Percentiles rank a stretch among this genome's conserved stretches.
Evolutionary conservation across 2,888 invertebrate species (phyloP).

Genomic region (Enchytraeus crypticus): DNA sequence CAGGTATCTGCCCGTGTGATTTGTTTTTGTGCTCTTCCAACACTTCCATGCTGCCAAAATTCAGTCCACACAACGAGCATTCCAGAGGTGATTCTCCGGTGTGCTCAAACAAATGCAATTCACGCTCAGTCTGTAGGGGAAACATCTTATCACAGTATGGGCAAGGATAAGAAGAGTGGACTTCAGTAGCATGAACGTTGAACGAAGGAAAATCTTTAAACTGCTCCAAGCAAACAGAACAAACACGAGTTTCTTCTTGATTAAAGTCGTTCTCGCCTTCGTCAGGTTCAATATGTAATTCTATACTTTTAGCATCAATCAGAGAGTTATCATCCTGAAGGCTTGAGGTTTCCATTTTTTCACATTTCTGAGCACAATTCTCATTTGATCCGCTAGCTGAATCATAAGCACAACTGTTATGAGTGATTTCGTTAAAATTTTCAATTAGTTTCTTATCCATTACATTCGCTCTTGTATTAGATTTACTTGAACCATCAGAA

Average conservation of each 20-base stretch:
- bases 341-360: too few relatives aligned
- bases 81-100: conserved; percentile 6
- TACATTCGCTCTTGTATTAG: too few relatives aligned
- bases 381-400: too few relatives aligned
- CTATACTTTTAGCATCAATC: too few relatives aligned
- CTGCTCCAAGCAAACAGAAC: not conserved
- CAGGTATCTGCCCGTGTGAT: not conserved
- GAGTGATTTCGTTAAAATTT: too few relatives aligned
- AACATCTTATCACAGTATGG: conserved; percentile 7
- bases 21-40: conserved; percentile 1
- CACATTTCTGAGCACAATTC: too few relatives aligned
- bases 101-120: conserved; percentile 6
- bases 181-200: conserved; percentile 4
- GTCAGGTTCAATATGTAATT: too few relatives aligned
- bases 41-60: conserved; percentile 4
- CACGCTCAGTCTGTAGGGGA: conserved; percentile 1
- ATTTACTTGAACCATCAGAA: too few relatives aligned
- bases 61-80: conserved; percentile 7
- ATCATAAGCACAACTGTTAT: too few relatives aligned
- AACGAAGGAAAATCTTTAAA: conserved; percentile 11
- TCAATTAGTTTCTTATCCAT: too few relatives aligned
- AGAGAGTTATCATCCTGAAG: too few relatives aligned
- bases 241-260: not conserved
- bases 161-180: conserved; percentile 5
- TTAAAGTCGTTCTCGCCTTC: conserved; percentile 4